These are phyloP conservation scores for Timandra comae DNA, from an alignment of 2,888 invertebrate species.

Conservation along the genomic window DNA sequence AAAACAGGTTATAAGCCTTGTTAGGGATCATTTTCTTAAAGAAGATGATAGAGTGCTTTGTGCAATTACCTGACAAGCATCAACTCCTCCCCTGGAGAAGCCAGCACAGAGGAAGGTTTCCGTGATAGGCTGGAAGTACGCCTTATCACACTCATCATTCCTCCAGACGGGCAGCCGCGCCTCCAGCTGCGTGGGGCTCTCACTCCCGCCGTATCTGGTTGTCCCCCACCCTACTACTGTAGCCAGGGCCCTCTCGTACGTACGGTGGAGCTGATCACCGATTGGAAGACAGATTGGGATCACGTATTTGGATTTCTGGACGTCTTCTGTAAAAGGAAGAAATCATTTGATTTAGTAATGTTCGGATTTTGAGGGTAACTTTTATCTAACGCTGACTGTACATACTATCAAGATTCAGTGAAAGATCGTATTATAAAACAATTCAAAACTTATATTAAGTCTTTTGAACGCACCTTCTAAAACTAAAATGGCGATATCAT, in stretches of 20 bases:
- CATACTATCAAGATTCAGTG: too few species aligned
- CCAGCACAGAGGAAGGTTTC: conserved; percentile 94
- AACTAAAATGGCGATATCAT: conserved; percentile 93
- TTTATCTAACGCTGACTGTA: too few species aligned
- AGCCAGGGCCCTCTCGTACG: conserved; percentile 84
- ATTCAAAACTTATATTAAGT: too few species aligned
- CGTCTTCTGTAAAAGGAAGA: conserved; percentile 71
- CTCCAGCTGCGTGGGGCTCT: conserved; percentile 90
- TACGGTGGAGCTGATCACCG: conserved; percentile 68
- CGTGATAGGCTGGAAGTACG: conserved; percentile 95
- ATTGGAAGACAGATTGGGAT: conserved; percentile 91
- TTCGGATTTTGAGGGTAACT: too few species aligned
- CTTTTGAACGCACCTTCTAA: too few species aligned
- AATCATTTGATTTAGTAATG: not conserved
- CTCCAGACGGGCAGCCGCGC: conserved; percentile 92
- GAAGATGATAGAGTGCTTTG: too few species aligned
- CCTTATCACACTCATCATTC: conserved; percentile 91
- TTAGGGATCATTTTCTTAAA: too few species aligned
- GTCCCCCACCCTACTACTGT: conserved; percentile 97
- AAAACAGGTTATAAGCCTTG: too few species aligned
- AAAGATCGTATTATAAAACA: too few species aligned
- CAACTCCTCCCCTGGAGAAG: conserved; percentile 91
- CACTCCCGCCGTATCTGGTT: conserved; percentile 90
- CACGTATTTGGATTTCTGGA: conserved; percentile 88
- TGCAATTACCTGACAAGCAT: conserved; percentile 90